A percentile compares a stretch with the other conserved stretches of the same genome.
Conservation (phyloP, 53 echinoderm and acorn worm genomes). For the Pentamera pediparva region DNA sequence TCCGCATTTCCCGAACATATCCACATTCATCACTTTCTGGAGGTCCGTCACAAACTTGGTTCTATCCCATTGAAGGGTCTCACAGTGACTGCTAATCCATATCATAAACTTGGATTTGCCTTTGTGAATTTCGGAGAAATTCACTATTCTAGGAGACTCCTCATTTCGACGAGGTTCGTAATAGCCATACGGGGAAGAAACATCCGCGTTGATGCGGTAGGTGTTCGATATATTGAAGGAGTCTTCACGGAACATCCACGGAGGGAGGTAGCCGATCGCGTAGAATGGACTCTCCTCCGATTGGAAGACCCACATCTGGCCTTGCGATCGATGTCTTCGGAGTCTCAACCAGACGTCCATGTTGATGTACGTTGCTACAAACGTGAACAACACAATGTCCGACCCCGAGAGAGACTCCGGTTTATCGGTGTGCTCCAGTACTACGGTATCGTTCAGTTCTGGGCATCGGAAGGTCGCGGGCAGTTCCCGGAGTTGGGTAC, state of each 20-base stretch:
- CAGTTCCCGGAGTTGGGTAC: background rate
- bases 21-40: background rate
- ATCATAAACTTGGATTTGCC: constrained; percentile 6
- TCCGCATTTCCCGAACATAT: constrained; percentile 17
- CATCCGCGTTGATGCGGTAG: background rate
- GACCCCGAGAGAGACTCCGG: background rate
- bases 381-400: background rate
- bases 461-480: background rate
- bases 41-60: background rate
- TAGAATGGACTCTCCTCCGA: constrained; percentile 15
- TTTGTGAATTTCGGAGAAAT: background rate
- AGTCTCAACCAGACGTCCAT: constrained; percentile 1
- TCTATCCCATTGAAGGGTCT: constrained; percentile 18
- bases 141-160: background rate
- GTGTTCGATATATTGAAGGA: constrained; percentile 15
- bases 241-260: constrained; percentile 13
- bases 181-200: constrained; percentile 10
- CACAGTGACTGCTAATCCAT: constrained; percentile 22
- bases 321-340: background rate
- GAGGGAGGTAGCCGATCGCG: constrained; percentile 1
- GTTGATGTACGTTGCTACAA: background rate
- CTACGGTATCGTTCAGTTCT: background rate
- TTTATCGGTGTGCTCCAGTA: background rate
- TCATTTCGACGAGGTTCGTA: background rate
- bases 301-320: constrained; percentile 27